Evolutionary conservation across 2,113 vertebrate species (phyloP), one percentile per base, ranked within the genome.

Genomic region (Alectura lathami): DNA sequence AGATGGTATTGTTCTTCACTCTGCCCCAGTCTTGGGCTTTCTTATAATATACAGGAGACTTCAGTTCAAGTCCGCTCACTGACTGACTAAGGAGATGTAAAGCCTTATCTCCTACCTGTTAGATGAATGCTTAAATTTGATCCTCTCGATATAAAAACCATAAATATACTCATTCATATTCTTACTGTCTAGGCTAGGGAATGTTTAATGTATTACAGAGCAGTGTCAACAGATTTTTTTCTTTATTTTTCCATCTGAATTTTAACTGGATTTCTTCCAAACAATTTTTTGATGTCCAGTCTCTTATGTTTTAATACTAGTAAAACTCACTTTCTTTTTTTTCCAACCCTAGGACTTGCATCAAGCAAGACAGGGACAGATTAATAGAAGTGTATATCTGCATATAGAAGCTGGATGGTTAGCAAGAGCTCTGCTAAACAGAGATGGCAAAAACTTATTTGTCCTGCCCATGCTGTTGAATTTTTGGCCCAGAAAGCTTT

Each of bases 91-190:
- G 6, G 8, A 23, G 17, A 17, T 20, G 4, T 68, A 73, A 94
- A 79, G 12, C 22, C 23, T 18, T 42, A 27, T 3, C 0, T 0
- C 48, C 48, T 83, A 53, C 27, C 22, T 47, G 53, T 30, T 27
- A 67, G 62, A 69, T 78, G 13, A 84, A 81, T 57, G 11, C 3
- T 74, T 70, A 69, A 78, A 34, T 73, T 27, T 17, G 6, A 70
- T 74, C 4, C 4, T 56, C 17, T 66, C 70, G 32, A 48, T 53
- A 36, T 2, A 78, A 77, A 86, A 48, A 3, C 0, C 34, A 42
- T 13, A 59, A 70, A 63, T n/a, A 75, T 50, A 54, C 12, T 63
- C 14, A 66, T 75, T 32, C 38, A 53, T 42, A 69, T 5, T 57
- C 20, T 93, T 8, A n/a, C 5, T 87, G n/a, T 21, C 15, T 70